Evolutionary conservation across 2,113 vertebrate species (phyloP), one percentile per base, ranked within the genome.

Genomic region (Donacobius atricapilla): DNA sequence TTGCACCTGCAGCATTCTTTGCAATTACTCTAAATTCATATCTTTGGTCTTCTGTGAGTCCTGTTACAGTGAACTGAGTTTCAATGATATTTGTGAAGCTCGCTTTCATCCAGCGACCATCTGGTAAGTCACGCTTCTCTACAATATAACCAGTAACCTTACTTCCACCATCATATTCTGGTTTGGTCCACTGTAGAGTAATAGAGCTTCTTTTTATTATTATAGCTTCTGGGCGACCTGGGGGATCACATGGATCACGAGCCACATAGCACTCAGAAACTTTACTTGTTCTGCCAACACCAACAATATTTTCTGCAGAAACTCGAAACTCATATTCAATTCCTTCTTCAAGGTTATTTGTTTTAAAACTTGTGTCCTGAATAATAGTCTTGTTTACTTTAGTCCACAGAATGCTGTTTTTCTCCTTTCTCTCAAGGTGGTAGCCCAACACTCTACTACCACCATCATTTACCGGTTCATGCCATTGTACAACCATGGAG

Each of bases 21-120:
- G 99, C 99, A 97, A 99, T 98, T 80, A 99, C 98, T 98, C 99
- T 99, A 89, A 99, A 99, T 97, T 99, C 99, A 15, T 99, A 99
- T 96, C 99, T 98, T 90, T 99, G 98, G 93, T 99, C 99, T 98
- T 99, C 99, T 75, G 98, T 99, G 73, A 99, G 98, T 39, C 99
- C 99, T 89, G 98, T 99, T 72, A 99, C 98, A 72, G 98, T 99
- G 96, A 99, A 99, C n/a, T 99, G 98, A 81, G 99, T 99, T 98
- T 99, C 99, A 97, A 98, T 99, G 27, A 99, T 97, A 96, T 99
- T 99, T 61, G 99, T 99, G 94, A 99, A 99, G 92, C 99, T 99
- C 19, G 99, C 99, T 97, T 99, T 99, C 96, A 98, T 98, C 99
- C 99, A 99, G 51, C 99, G 99, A 80, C 99, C 99, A 27, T 99